Base-by-base conservation (phyloP, 1,140 invertebrate species). In the Drosophila auraria region DNA sequence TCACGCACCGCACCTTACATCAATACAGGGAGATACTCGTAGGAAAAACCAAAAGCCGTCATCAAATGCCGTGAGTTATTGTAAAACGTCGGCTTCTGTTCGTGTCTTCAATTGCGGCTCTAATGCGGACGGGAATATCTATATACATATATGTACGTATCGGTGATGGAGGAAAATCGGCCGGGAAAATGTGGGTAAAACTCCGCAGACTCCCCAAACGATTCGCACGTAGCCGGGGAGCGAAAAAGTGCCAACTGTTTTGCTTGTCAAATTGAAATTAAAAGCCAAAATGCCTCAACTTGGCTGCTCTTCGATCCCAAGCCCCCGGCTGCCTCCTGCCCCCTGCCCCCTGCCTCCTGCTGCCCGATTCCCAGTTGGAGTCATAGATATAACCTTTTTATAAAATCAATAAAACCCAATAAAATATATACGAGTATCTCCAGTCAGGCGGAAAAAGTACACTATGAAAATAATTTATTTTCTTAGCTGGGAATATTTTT, bases 181-280 rank as follows among this genome's bases (percentile, higher is more conserved):
- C 15, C 3, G n/a, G 25, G 30, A 30, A 33, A 36, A 17, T 14
- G 53, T 5, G 4, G 40, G 45, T 45, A 42, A 68, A 59, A 72
- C 54, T 73, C 54, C 38, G 51, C 66, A 72, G 68, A 73, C 70
- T 44, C 47, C 38, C 63, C 20, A 49, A 72, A 30, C 70, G 68
- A 59, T 72, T 60, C 40, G 54, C 68, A 73, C 70, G 70, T 73
- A 73, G 45, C 15, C 27, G 38, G 36, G 12, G n/a, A 42, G 63
- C 65, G 68, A 70, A 84, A 78, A 76, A 82, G 74, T 80, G 83
- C 75, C 83, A 87, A 86, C 79, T 68, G 74, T 77, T 78, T 78
- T 83, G 84, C 84, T 89, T 89, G 84, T 89, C 86, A 90, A 90
- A 89, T 89, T 84, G 82, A 89, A 89, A 89, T 89, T 90, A 89